These are phyloP conservation scores for Phengaris arion DNA, from an alignment of 2,888 invertebrate genomes.

Conservation along the genomic window DNA sequence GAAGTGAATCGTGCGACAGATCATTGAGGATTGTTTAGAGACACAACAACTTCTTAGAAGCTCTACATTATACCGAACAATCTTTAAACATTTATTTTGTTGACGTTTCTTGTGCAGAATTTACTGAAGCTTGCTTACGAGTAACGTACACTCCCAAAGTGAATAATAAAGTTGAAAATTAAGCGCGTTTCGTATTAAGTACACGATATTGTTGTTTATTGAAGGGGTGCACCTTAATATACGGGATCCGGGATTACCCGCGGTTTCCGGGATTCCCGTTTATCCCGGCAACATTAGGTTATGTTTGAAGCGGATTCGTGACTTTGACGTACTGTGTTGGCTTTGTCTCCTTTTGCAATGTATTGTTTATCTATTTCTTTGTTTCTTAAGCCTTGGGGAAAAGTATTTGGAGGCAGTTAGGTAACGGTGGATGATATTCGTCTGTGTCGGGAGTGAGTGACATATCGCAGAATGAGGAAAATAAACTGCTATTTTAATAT, in stretches of 20 bases:
- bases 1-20: neutral
- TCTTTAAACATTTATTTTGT: neutral
- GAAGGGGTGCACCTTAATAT: neutral
- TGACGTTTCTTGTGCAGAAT: neutral
- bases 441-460: neutral
- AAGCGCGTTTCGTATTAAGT: neutral
- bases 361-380: neutral
- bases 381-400: no score
- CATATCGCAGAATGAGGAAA: neutral
- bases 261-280: slow-evolving; percentile 1
- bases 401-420: neutral
- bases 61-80: neutral
- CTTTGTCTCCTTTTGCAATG: neutral
- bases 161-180: slow-evolving; percentile 5
- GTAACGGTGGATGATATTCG: neutral
- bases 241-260: neutral
- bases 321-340: neutral
- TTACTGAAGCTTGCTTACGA: neutral
- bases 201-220: slow-evolving; percentile 7
- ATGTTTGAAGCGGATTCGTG: neutral
- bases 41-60: neutral
- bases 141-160: neutral
- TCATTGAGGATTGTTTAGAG: neutral
- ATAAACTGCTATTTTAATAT: neutral
- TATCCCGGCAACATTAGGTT: neutral